Conservation (phyloP, 2,888 invertebrate species). For the Glyphotaelius pellucidus region DNA sequence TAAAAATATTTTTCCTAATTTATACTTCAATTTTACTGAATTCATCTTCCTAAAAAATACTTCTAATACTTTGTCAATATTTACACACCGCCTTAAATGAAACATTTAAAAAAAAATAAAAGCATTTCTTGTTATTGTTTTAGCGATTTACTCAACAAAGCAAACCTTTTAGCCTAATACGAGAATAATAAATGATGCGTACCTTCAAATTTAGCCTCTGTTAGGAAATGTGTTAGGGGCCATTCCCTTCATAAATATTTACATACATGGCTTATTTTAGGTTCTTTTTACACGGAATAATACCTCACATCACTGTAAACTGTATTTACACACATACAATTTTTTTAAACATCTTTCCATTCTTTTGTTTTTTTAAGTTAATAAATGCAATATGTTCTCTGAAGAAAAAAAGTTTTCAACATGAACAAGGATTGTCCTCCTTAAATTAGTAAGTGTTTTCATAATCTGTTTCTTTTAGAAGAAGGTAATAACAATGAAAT, state of each 20-base stretch:
- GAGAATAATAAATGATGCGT: background rate
- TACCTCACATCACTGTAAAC: background rate
- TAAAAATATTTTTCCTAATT: too few species aligned
- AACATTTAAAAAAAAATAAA: background rate
- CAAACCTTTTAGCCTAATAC: background rate
- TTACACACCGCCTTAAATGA: background rate
- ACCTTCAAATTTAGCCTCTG: background rate
- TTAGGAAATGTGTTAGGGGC: background rate
- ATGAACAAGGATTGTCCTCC: background rate
- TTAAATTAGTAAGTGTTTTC: background rate
- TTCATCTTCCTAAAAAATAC: too few species aligned
- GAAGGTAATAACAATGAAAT: constrained; percentile 6
- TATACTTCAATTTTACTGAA: too few species aligned
- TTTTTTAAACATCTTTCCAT: background rate
- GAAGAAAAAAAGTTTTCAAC: too few species aligned
- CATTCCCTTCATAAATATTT: background rate
- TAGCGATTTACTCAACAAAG: background rate
- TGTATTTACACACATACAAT: background rate
- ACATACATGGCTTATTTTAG: background rate
- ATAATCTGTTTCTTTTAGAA: background rate
- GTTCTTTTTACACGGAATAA: background rate
- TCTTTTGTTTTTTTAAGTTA: background rate
- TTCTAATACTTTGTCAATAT: background rate
- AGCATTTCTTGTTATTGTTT: background rate
- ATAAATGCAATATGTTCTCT: too few species aligned